Conservation (phyloP, 2,113 vertebrate species). For the Brachyhypopomus occidentalis region DNA sequence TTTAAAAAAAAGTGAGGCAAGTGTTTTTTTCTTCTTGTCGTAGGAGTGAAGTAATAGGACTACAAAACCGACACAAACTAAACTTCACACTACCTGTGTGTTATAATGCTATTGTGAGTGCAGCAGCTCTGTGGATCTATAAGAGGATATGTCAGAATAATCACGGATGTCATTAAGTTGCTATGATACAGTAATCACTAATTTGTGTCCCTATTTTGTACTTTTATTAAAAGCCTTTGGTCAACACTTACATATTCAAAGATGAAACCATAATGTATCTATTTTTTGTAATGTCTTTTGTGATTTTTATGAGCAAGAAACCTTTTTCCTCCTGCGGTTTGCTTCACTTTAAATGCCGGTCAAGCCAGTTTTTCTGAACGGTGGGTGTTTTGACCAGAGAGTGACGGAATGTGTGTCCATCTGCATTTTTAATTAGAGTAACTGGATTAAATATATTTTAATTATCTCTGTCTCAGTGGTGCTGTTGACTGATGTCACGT, state of each 20-base stretch:
- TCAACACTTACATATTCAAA: no score
- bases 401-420: slow-evolving; percentile 49
- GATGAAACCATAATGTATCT: background rate
- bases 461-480: slow-evolving; percentile 58
- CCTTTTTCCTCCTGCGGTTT: no score
- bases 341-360: background rate
- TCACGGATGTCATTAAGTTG: slow-evolving; percentile 13
- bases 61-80: no score
- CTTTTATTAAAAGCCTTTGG: slow-evolving; percentile 13
- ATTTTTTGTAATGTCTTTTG: no score
- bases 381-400: slow-evolving; percentile 44
- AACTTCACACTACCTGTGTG: slow-evolving; percentile 8
- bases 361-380: slow-evolving; percentile 10
- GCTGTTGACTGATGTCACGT: slow-evolving; percentile 60
- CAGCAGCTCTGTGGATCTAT: background rate
- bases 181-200: slow-evolving; percentile 14
- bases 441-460: slow-evolving; percentile 63
- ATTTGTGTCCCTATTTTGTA: background rate
- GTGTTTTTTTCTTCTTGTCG: no score
- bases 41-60: no score
- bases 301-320: no score
- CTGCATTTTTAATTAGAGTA: slow-evolving; percentile 63
- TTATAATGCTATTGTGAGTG: slow-evolving; percentile 15
- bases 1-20: background rate
- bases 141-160: slow-evolving; percentile 32